A percentile compares a stretch with the other conserved stretches of the same genome.
Evolutionary conservation across 2,888 invertebrate genomes (phyloP).

Genomic region (Imbricaverruca yamaguchii): DNA sequence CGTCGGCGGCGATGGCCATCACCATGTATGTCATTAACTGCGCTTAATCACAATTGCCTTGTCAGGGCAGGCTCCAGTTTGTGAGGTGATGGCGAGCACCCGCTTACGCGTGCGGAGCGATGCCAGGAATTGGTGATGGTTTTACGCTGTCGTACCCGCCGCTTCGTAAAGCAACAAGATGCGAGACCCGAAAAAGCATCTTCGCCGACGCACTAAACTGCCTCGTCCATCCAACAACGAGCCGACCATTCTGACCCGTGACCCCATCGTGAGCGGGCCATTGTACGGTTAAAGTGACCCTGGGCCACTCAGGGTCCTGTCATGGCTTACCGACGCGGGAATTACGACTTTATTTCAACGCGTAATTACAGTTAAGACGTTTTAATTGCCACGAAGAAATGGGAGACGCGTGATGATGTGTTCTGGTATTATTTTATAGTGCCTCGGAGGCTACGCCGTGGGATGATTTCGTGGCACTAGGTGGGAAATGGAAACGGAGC

Average conservation of each 20-base stretch:
- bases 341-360: conserved; percentile 20
- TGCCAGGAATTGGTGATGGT: too few relatives aligned
- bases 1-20: too few relatives aligned
- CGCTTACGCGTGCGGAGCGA: too few relatives aligned
- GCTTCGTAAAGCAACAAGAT: too few relatives aligned
- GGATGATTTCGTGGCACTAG: neutral
- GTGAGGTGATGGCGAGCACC: too few relatives aligned
- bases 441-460: neutral
- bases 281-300: neutral
- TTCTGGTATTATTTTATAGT: neutral
- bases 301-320: neutral
- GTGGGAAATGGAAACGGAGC: too few relatives aligned
- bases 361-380: neutral
- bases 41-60: too few relatives aligned
- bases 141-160: too few relatives aligned
- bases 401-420: neutral
- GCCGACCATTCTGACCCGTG: neutral
- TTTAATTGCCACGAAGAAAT: neutral
- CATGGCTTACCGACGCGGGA: neutral
- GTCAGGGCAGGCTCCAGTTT: too few relatives aligned
- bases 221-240: neutral
- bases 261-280: neutral
- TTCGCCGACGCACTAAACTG: neutral
- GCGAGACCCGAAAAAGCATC: too few relatives aligned
- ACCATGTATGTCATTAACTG: too few relatives aligned